Conservation (phyloP, 2,113 vertebrate genomes). For the Ciconia maguari region DNA sequence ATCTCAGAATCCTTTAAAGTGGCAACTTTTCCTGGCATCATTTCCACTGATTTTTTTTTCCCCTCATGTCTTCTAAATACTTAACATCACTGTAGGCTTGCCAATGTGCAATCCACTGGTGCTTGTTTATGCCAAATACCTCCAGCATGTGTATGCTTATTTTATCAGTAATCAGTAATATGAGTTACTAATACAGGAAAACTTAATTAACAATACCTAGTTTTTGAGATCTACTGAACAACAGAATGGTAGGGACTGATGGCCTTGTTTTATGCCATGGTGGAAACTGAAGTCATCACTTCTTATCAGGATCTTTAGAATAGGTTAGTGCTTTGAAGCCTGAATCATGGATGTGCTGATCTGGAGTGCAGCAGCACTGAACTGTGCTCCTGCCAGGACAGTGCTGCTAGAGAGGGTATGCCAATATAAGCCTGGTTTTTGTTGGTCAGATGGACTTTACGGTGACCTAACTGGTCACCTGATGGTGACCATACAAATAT, state of each 20-base stretch:
- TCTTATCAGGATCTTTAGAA: not conserved
- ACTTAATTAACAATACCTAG: not conserved
- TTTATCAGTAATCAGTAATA: not conserved
- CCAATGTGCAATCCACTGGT: not conserved
- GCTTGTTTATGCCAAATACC: conserved; percentile 22
- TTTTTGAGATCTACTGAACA: not conserved
- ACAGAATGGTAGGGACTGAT: not conserved
- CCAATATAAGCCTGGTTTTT: not conserved
- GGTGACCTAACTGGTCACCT: too few relatives aligned
- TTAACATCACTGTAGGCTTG: not conserved
- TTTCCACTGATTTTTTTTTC: not conserved
- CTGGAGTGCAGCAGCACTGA: not conserved
- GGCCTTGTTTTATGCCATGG: not conserved
- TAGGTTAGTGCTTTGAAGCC: not conserved
- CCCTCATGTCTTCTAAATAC: not conserved
- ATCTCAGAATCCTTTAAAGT: not conserved
- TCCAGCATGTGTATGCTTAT: not conserved
- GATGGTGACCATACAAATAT: not conserved
- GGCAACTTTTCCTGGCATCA: not conserved
- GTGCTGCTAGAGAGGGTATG: not conserved
- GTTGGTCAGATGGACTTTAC: not conserved
- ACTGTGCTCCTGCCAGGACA: not conserved
- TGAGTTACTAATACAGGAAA: not conserved
- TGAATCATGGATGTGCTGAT: not conserved
- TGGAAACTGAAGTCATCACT: not conserved